A percentile compares a stretch with the other conserved stretches of the same genome.
Evolutionary conservation across 2,888 invertebrate genomes (phyloP).

Genomic region (Dolomedes plantarius): DNA sequence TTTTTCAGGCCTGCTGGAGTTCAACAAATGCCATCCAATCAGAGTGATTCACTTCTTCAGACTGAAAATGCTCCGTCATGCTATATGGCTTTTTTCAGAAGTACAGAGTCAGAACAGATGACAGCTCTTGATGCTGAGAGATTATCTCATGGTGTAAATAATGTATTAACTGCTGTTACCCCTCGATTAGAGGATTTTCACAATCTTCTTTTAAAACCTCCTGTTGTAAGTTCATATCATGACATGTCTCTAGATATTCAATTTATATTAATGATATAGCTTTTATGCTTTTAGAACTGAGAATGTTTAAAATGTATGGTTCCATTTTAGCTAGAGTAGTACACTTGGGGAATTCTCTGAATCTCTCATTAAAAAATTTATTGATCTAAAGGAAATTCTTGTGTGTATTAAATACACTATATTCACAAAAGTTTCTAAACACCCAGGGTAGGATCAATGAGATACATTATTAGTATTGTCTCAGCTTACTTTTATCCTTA

Average conservation of each 20-base stretch:
- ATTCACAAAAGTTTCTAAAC: too few relatives aligned
- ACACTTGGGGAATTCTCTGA: too few relatives aligned
- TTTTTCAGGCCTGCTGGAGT: constrained; percentile 44
- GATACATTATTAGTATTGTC: too few relatives aligned
- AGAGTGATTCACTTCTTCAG: constrained; percentile 38
- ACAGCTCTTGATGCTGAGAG: constrained; percentile 79
- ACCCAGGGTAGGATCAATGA: too few relatives aligned
- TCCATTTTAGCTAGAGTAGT: too few relatives aligned
- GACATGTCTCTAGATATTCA: not conserved
- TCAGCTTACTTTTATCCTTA: too few relatives aligned
- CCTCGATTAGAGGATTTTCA: constrained; percentile 84
- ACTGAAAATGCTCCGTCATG: constrained; percentile 64
- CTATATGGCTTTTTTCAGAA: constrained; percentile 74
- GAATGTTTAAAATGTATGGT: too few relatives aligned
- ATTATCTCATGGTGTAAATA: constrained; percentile 81
- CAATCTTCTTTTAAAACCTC: constrained; percentile 83
- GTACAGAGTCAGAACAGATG: constrained; percentile 76
- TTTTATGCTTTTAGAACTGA: too few relatives aligned
- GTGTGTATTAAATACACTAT: too few relatives aligned
- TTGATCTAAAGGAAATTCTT: too few relatives aligned
- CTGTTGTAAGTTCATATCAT: constrained; percentile 80
- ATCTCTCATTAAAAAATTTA: too few relatives aligned
- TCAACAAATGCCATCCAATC: constrained; percentile 54
- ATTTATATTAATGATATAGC: too few relatives aligned
- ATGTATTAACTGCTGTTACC: constrained; percentile 82